Evolutionary conservation across 2,888 invertebrate species (phyloP), one percentile per base, ranked within the genome.

Genomic region (Adela reaumurella): DNA sequence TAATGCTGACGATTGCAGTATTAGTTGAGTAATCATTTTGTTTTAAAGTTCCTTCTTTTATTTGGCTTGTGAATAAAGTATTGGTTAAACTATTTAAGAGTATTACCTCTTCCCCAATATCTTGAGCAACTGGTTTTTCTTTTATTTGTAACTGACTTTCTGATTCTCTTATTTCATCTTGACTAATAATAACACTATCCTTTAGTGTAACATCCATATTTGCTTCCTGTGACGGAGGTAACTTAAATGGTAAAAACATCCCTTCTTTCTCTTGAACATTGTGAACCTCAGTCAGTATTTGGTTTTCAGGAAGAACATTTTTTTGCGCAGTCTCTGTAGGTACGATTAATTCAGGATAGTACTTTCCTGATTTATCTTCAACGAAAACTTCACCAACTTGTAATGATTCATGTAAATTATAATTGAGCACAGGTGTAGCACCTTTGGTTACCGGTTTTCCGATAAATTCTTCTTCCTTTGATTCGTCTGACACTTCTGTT

Each of bases 301-400:
- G 85, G 61, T 84, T 86, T 54, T 87, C 87, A 11, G 87, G 76
- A 24, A 86, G 73, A 0, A 90, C 67, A 50, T 83, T 80, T 63
- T 83, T 78, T 19, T 81, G 83, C 3, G 90, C 91, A 10, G 83
- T 80, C 81, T 91, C 90, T 2, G 90, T 90, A 0, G 90, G 87
- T 2, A 90, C 90, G 60, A 90, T 87, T 46, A 88, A 67, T 67
- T 90, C 89, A 2, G 90, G 90, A 62, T 89, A 85, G 62, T 89
- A 89, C 70, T 90, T 90, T 14, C 86, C 87, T 8, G 89, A 87
- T 62, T 87, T 88, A 51, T 85, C 84, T 70, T 87, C 86, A 2
- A 86, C 70, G 56, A 85, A 77, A 19, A 86, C 82, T 76, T 90
- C 88, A 49, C 84, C 86, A 4, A 90, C 74, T 57, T 84, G 73